A percentile compares a stretch with the other conserved stretches of the same genome.
These are phyloP conservation scores for Corticium candelabrum DNA, from an alignment of 37 sponge, comb jelly and placozoan species.

Conservation along the genomic window DNA sequence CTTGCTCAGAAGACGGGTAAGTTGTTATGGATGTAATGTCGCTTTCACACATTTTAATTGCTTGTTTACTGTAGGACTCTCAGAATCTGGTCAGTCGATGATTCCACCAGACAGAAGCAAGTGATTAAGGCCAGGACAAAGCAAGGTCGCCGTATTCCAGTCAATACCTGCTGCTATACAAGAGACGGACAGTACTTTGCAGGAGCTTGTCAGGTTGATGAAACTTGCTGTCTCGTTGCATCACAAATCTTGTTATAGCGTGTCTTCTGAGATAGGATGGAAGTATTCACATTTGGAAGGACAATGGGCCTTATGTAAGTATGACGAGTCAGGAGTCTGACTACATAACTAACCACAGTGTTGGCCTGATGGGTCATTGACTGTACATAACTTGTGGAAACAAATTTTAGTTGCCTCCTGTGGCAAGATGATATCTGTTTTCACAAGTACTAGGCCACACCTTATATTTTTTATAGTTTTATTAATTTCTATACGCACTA, in stretches of 20 bases:
- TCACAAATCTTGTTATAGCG: neutral
- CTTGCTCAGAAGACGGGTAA: constrained; percentile 82
- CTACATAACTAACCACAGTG: neutral
- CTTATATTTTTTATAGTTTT: no score
- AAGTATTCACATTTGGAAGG: constrained; percentile 71
- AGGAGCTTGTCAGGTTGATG: constrained; percentile 22
- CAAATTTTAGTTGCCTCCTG: no score
- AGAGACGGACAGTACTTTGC: constrained; percentile 63
- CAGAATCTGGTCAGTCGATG: constrained; percentile 74
- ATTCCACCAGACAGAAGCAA: constrained; percentile 61
- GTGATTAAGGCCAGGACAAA: constrained; percentile 68
- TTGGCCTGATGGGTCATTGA: no score
- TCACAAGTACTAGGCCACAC: no score
- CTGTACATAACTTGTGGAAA: no score
- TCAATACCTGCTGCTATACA: constrained; percentile 50
- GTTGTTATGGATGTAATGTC: no score
- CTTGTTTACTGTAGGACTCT: no score
- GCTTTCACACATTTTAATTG: no score
- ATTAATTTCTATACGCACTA: no score
- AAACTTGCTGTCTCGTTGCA: neutral
- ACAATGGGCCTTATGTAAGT: constrained; percentile 57
- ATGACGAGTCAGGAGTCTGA: no score
- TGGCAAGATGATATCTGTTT: no score
- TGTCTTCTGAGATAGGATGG: constrained; percentile 36
- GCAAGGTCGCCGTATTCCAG: constrained; percentile 56